phyloP scores from a whole-genome alignment of 2,888 invertebrate genomes.

The Reticulitermes lucifugus region DNA sequence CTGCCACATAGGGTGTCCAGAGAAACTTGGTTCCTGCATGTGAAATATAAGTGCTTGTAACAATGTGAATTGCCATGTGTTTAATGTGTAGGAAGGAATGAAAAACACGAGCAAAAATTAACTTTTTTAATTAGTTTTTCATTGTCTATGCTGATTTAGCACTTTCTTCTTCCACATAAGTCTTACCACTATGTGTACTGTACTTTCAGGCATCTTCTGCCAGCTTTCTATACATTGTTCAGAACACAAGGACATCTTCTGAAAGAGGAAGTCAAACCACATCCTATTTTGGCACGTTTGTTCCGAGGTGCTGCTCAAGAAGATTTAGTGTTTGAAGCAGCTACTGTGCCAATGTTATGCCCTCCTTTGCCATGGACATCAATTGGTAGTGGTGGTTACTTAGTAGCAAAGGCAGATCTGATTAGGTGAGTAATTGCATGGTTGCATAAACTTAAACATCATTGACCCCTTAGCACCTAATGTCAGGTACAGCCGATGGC shows the following conservation, averaged over 20 bases:
- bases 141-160: too few relatives aligned
- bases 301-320: constrained; percentile 76
- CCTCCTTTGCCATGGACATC: constrained; percentile 91
- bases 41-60: too few relatives aligned
- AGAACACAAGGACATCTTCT: constrained; percentile 74
- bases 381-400: constrained; percentile 77
- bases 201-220: constrained; percentile 71
- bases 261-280: constrained; percentile 77
- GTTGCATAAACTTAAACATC: too few relatives aligned
- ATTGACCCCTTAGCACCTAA: too few relatives aligned
- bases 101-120: too few relatives aligned
- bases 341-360: constrained; percentile 78
- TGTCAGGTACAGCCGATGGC: too few relatives aligned
- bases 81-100: too few relatives aligned
- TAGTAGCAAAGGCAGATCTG: constrained; percentile 75
- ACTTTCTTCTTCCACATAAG: too few relatives aligned
- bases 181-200: not conserved
- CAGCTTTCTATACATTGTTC: constrained; percentile 85
- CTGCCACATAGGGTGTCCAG: too few relatives aligned
- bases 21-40: too few relatives aligned
- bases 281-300: constrained; percentile 79
- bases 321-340: constrained; percentile 75
- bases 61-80: too few relatives aligned
- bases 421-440: constrained; percentile 62
- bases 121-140: too few relatives aligned